phyloP scores from a whole-genome alignment of 2,888 invertebrate species.

The Rhogogaster chlorosoma region DNA sequence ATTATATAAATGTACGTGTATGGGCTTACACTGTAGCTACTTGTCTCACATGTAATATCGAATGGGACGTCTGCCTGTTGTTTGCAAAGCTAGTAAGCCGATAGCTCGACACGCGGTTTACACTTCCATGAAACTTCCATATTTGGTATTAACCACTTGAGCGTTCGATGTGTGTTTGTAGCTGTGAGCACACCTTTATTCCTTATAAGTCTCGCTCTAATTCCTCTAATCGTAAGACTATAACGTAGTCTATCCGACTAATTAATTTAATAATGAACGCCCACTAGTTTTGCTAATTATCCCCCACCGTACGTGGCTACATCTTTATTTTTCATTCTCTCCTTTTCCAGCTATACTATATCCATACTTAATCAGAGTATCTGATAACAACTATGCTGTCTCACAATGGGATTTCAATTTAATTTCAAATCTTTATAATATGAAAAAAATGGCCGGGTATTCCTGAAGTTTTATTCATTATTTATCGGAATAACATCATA shows the following conservation, averaged over 20 bases:
- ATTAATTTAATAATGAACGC: slow-evolving; percentile 47
- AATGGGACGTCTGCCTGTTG: slow-evolving; percentile 26
- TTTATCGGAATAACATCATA: background rate
- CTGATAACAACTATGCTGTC: background rate
- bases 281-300: slow-evolving; percentile 50
- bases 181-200: slow-evolving; percentile 50
- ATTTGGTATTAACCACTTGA: slow-evolving; percentile 50
- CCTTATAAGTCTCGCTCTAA: slow-evolving; percentile 49
- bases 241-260: slow-evolving; percentile 12
- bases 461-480: slow-evolving; percentile 15
- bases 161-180: slow-evolving; percentile 33
- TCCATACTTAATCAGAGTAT: background rate
- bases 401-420: no score
- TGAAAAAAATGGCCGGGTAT: background rate
- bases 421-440: background rate
- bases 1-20: background rate
- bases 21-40: background rate
- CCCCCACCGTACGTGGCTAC: background rate
- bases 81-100: slow-evolving; percentile 21
- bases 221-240: slow-evolving; percentile 45
- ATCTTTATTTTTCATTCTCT: background rate
- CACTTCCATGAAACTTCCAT: slow-evolving; percentile 50
- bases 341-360: background rate
- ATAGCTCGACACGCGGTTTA: slow-evolving; percentile 46
- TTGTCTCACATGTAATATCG: background rate